Evolutionary conservation across 2,888 invertebrate species (phyloP).

Genomic region (Tinea trinotella): DNA sequence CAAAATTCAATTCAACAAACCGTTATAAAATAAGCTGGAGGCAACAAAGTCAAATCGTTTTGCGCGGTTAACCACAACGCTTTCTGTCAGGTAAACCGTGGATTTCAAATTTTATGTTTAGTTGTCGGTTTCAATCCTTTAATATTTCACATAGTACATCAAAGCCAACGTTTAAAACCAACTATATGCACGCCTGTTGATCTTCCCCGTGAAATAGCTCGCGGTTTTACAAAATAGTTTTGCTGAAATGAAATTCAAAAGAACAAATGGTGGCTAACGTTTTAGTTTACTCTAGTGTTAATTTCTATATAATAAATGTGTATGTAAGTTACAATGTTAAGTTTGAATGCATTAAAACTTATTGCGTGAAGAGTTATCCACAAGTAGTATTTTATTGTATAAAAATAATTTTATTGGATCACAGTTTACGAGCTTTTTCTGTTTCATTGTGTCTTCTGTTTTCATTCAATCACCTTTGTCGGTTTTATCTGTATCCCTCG

Average conservation of each 20-base stretch:
- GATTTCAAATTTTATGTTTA: conserved; percentile 59
- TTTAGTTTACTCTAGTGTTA: too few species aligned
- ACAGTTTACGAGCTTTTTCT: conserved; percentile 23
- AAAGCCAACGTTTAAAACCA: conserved; percentile 32
- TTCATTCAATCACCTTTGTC: conserved; percentile 46
- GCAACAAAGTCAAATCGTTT: conserved; percentile 67
- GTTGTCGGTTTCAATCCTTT: conserved; percentile 42
- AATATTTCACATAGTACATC: conserved; percentile 44
- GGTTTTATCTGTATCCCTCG: conserved; percentile 26
- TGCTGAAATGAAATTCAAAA: background rate
- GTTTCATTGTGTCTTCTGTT: conserved; percentile 36
- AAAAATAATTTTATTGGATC: background rate
- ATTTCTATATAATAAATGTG: too few species aligned
- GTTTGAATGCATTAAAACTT: too few species aligned
- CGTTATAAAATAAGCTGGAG: conserved; percentile 67
- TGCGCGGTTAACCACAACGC: conserved; percentile 64
- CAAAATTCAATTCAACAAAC: conserved; percentile 69
- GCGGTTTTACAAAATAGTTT: conserved; percentile 21
- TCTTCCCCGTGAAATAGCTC: conserved; percentile 22
- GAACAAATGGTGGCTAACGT: background rate
- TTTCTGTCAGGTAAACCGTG: conserved; percentile 59
- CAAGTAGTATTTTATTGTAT: background rate
- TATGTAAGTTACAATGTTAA: too few species aligned
- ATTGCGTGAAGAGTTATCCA: too few species aligned
- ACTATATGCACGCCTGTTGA: conserved; percentile 52